A percentile compares a stretch with the other conserved stretches of the same genome.
Evolutionary conservation across 1,140 invertebrate species (phyloP).

Genomic region (Zaprionus ornatus): DNA sequence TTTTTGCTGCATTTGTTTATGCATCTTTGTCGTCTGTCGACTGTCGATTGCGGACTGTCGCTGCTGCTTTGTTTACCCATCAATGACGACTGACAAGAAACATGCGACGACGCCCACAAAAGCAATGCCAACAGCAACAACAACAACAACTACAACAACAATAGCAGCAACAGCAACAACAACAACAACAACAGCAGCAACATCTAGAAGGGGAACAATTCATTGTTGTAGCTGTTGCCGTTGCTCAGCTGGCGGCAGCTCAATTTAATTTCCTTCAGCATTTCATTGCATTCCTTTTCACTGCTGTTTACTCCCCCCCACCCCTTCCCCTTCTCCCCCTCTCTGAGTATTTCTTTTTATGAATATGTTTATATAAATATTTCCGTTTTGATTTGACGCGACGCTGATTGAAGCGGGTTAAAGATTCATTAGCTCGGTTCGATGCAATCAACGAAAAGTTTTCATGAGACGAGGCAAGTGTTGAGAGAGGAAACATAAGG

Average conservation of each 20-base stretch:
- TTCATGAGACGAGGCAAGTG: slow-evolving; percentile 16
- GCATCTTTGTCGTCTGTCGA: slow-evolving; percentile 74
- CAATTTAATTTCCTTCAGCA: slow-evolving; percentile 78
- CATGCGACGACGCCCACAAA: slow-evolving; percentile 66
- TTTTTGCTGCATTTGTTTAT: slow-evolving; percentile 72
- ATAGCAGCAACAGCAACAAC: slow-evolving; percentile 25
- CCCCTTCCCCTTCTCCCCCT: not conserved
- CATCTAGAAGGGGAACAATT: slow-evolving; percentile 5
- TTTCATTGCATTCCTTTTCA: slow-evolving; percentile 29
- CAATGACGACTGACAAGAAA: slow-evolving; percentile 77
- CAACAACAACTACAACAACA: slow-evolving; percentile 27
- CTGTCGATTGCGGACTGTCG: slow-evolving; percentile 45
- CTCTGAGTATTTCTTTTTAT: slow-evolving; percentile 31
- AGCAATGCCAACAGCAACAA: slow-evolving; percentile 26
- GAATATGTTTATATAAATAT: slow-evolving; percentile 80
- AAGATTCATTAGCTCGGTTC: slow-evolving; percentile 54
- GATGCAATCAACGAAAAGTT: slow-evolving; percentile 59
- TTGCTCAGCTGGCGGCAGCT: slow-evolving; percentile 40
- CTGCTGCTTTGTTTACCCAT: slow-evolving; percentile 71
- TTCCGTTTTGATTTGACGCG: slow-evolving; percentile 72
- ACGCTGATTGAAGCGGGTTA: slow-evolving; percentile 74
- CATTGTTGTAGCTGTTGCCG: slow-evolving; percentile 22
- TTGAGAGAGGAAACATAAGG: not conserved
- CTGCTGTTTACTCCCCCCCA: slow-evolving; percentile 17
- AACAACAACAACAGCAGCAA: slow-evolving; percentile 35